Evolutionary conservation across 1,140 invertebrate species (phyloP).

Genomic region (Atopsyche davidsoni): DNA sequence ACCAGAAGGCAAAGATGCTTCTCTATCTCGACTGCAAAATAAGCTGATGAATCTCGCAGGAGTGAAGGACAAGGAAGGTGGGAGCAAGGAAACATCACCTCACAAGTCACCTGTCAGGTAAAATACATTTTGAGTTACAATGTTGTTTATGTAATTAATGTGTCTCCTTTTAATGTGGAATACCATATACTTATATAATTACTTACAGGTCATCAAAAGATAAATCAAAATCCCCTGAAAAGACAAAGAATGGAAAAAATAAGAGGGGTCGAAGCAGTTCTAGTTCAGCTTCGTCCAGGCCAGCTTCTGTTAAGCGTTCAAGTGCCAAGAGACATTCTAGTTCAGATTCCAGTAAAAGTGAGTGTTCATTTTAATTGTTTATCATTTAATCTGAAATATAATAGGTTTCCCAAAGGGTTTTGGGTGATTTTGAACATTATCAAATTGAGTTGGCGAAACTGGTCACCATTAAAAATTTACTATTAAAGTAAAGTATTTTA

Average conservation of each 20-base stretch:
- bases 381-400: too few species aligned
- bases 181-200: conserved; percentile 1
- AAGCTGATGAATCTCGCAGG: conserved; percentile 23
- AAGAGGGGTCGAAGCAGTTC: conserved; percentile 22
- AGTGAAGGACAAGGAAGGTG: conserved; percentile 5
- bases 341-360: conserved; percentile 28
- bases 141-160: conserved; percentile 11
- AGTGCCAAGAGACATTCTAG: conserved; percentile 22
- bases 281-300: conserved; percentile 13
- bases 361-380: too few species aligned
- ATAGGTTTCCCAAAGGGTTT: too few species aligned
- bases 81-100: conserved; percentile 8
- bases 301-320: conserved; percentile 10
- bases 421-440: too few species aligned
- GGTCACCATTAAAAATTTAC: too few species aligned
- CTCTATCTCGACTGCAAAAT: conserved; percentile 20
- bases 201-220: conserved; percentile 15
- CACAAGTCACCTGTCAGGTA: conserved; percentile 18
- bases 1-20: conserved; percentile 8
- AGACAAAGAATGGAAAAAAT: conserved; percentile 24
- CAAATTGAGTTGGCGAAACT: too few species aligned
- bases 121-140: background rate
- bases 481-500: too few species aligned
- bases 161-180: conserved; percentile 3
- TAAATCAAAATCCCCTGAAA: conserved; percentile 21